Evolutionary conservation across 2,888 invertebrate species (phyloP).

Genomic region (Lissocephala sabroskyi): DNA sequence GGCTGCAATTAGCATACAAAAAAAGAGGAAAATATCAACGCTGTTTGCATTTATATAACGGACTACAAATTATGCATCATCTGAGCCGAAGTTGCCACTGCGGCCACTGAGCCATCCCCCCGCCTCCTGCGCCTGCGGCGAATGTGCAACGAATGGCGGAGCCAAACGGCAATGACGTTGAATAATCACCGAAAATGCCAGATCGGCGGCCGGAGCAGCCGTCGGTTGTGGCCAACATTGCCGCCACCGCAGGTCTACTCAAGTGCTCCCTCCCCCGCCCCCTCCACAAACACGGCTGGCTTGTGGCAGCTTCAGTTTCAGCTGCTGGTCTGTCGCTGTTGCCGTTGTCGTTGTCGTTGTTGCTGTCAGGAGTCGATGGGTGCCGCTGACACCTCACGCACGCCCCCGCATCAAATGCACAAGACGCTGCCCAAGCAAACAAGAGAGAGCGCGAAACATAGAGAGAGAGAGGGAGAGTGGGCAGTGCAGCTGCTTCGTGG

Average conservation of each 20-base stretch:
- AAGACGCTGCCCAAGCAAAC: too few species aligned
- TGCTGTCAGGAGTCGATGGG: constrained; percentile 25
- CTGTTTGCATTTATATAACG: constrained; percentile 58
- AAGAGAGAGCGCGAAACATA: too few species aligned
- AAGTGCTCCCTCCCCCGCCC: background rate
- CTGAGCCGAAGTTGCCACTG: constrained; percentile 52
- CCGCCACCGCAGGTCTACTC: constrained; percentile 16
- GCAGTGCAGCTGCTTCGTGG: too few species aligned
- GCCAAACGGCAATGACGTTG: constrained; percentile 56
- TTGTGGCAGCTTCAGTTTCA: constrained; percentile 22
- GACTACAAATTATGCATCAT: constrained; percentile 61
- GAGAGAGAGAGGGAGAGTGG: too few species aligned
- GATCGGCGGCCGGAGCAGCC: constrained; percentile 21
- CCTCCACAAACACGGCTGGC: background rate
- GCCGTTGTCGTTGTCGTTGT: too few species aligned
- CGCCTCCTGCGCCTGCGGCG: constrained; percentile 2
- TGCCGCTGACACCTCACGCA: constrained; percentile 50
- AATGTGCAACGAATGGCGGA: background rate
- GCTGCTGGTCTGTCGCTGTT: constrained; percentile 31
- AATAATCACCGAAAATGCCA: constrained; percentile 62
- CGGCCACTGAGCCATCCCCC: constrained; percentile 16
- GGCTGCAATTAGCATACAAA: constrained; percentile 62
- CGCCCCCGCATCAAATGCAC: constrained; percentile 39
- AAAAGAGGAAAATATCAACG: constrained; percentile 44
- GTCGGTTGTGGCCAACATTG: constrained; percentile 14